Evolutionary conservation across 2,888 invertebrate genomes (phyloP).

Genomic region (Pemphredon lugubris): DNA sequence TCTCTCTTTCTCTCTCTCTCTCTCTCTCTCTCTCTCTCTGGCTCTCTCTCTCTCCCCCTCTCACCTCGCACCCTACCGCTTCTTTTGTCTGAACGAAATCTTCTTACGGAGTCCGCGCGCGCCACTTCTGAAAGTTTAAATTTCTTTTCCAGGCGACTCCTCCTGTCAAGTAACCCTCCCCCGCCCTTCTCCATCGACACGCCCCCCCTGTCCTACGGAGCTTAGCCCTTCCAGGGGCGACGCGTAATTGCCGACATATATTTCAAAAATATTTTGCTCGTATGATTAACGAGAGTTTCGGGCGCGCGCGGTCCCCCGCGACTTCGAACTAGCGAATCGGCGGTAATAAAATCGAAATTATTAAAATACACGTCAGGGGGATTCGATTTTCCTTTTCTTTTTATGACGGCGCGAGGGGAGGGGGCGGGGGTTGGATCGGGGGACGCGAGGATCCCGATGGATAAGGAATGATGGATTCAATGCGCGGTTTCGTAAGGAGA

Average conservation of each 20-base stretch:
- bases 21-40: background rate
- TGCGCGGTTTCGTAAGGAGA: no score
- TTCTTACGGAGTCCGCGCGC: slow-evolving; percentile 48
- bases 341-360: slow-evolving; percentile 58
- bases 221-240: slow-evolving; percentile 13
- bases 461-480: background rate
- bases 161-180: slow-evolving; percentile 11
- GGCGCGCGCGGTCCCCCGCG: slow-evolving; percentile 36
- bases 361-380: slow-evolving; percentile 19
- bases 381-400: slow-evolving; percentile 7
- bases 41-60: background rate
- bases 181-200: no score
- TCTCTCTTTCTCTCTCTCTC: background rate
- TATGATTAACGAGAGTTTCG: slow-evolving; percentile 72
- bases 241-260: slow-evolving; percentile 67
- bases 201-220: slow-evolving; percentile 13
- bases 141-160: slow-evolving; percentile 41
- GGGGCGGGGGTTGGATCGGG: background rate
- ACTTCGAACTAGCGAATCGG: slow-evolving; percentile 27
- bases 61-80: slow-evolving; percentile 36
- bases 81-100: slow-evolving; percentile 67
- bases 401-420: background rate
- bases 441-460: background rate
- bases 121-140: slow-evolving; percentile 49
- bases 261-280: slow-evolving; percentile 66